Conservation (phyloP, 2,113 vertebrate genomes). For the Pandion haliaetus region DNA sequence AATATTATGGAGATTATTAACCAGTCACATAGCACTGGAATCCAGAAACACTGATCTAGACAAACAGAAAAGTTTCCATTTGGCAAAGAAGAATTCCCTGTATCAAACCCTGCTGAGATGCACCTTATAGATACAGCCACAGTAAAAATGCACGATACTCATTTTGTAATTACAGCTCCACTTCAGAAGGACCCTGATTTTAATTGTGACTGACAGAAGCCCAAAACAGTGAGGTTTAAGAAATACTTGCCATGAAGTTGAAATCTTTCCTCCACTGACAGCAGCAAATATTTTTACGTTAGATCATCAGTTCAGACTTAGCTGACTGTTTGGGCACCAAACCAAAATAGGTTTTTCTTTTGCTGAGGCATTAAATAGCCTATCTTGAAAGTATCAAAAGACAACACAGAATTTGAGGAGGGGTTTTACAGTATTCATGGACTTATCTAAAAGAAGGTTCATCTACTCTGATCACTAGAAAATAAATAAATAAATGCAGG, state of each 20-base stretch:
- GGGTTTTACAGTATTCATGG: not conserved
- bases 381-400: not conserved
- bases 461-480: not conserved
- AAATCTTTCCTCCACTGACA: not conserved
- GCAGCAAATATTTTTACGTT: not conserved
- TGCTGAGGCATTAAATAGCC: not conserved
- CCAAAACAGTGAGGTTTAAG: not conserved
- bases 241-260: not conserved
- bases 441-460: not conserved
- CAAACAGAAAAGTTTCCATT: not conserved
- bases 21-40: not conserved
- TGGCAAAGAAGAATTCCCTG: not conserved
- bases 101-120: not conserved
- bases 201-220: not conserved
- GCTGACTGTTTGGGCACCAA: not conserved
- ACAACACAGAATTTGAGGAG: not conserved
- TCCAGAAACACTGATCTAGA: not conserved
- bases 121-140: not conserved
- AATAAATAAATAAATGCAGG: not conserved
- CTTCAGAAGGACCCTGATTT: not conserved
- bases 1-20: not conserved
- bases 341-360: not conserved
- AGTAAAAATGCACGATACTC: not conserved
- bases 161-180: not conserved
- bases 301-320: not conserved